Percentiles rank a stretch among this genome's conserved stretches.
phyloP scores from a whole-genome alignment of 2,797 vertebrate species.

The Helicolenus hilgendorfi region DNA sequence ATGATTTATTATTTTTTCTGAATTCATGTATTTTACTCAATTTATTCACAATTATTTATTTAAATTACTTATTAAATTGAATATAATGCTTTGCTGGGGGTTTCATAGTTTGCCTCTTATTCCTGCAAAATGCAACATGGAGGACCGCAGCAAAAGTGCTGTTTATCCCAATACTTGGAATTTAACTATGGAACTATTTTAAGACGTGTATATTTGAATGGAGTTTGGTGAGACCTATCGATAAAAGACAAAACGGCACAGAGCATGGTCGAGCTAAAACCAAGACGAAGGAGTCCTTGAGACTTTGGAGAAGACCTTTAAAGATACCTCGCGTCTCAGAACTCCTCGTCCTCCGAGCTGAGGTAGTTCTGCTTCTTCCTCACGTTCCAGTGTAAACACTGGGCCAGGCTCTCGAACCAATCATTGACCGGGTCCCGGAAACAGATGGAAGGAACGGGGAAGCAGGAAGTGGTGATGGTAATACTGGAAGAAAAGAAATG shows the following conservation, averaged over 20 bases:
- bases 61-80: neutral
- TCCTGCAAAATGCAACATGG: neutral
- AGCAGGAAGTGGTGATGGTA: constrained; percentile 92
- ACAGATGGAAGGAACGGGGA: constrained; percentile 91
- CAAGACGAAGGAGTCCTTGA: neutral
- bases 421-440: constrained; percentile 92
- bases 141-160: neutral
- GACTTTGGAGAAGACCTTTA: neutral
- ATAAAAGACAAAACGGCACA: constrained; percentile 1
- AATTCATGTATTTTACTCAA: no score
- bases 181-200: neutral
- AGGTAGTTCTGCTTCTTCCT: constrained; percentile 94
- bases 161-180: neutral
- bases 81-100: neutral
- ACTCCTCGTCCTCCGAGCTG: constrained; percentile 90
- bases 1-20: neutral
- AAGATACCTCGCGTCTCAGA: constrained; percentile 28
- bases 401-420: constrained; percentile 92
- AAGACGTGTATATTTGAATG: neutral
- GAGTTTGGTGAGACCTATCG: constrained; percentile 20
- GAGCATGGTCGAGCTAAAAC: constrained; percentile 3
- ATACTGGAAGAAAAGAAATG: constrained; percentile 75
- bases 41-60: no score
- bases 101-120: neutral
- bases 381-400: constrained; percentile 93